These are phyloP conservation scores for Romanomermis culicivorax DNA, from an alignment of 2,888 invertebrate genomes.

Conservation along the genomic window DNA sequence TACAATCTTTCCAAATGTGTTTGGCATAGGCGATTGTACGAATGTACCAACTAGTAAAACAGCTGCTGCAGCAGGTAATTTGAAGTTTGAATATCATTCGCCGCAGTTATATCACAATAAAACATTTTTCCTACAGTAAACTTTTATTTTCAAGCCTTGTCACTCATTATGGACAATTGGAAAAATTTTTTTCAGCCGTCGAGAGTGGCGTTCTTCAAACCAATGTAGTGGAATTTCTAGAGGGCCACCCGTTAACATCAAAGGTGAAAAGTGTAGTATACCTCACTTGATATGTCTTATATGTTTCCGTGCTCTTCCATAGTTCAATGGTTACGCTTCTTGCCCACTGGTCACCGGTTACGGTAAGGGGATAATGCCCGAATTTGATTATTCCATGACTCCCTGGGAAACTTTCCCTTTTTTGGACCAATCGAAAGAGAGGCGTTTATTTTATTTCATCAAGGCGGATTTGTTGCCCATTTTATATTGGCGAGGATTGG, in stretches of 20 bases:
- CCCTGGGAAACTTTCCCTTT: conserved; percentile 79
- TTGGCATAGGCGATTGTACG: conserved; percentile 79
- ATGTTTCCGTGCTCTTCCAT: neutral
- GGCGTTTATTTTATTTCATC: conserved; percentile 48
- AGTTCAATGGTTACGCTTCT: conserved; percentile 85
- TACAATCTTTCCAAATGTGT: conserved; percentile 55
- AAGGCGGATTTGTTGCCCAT: conserved; percentile 68
- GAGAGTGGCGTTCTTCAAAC: too few relatives aligned
- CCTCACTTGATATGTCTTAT: too few relatives aligned
- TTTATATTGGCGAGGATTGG: conserved; percentile 52
- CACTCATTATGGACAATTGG: too few relatives aligned
- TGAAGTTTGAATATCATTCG: too few relatives aligned
- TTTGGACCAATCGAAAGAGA: conserved; percentile 51
- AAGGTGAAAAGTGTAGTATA: too few relatives aligned
- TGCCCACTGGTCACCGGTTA: conserved; percentile 80
- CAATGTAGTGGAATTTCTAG: too few relatives aligned
- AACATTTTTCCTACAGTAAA: too few relatives aligned
- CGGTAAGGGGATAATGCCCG: conserved; percentile 47
- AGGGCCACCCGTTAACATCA: too few relatives aligned
- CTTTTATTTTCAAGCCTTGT: too few relatives aligned
- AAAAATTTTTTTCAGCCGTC: too few relatives aligned
- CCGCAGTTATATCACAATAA: too few relatives aligned
- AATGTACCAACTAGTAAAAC: conserved; percentile 86
- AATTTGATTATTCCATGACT: conserved; percentile 64
- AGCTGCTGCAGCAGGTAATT: conserved; percentile 71